phyloP scores from a whole-genome alignment of 2,113 vertebrate genomes.

The Dunckerocampus dactyliophorus region DNA sequence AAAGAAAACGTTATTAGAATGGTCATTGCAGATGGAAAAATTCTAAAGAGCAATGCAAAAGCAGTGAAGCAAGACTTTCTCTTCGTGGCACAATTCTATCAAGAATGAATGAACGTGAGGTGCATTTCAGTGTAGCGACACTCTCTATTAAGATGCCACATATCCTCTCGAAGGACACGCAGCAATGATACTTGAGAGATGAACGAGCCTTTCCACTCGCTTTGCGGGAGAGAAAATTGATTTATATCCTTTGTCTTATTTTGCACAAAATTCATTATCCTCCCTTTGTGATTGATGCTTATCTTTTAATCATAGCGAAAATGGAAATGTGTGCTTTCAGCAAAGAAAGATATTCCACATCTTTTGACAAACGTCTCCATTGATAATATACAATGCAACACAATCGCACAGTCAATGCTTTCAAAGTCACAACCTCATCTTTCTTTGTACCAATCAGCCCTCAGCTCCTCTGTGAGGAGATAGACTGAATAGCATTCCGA shows the following conservation, averaged over 20 bases:
- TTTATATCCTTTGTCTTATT: conserved; percentile 48
- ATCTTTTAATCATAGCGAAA: conserved; percentile 40
- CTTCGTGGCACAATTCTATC: conserved; percentile 30
- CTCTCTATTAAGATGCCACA: conserved; percentile 30
- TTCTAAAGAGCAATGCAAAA: conserved; percentile 25
- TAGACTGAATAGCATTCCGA: conserved; percentile 37
- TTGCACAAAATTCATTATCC: conserved; percentile 50
- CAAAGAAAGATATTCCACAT: conserved; percentile 21
- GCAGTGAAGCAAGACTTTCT: conserved; percentile 44
- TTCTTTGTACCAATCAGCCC: conserved; percentile 28
- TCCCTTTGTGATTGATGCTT: conserved; percentile 40
- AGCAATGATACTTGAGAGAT: conserved; percentile 36
- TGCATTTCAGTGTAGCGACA: conserved; percentile 34
- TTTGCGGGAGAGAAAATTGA: conserved; percentile 30
- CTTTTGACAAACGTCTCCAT: conserved; percentile 7
- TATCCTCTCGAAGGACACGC: conserved; percentile 21
- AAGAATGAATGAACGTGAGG: conserved; percentile 36
- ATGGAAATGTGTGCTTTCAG: conserved; percentile 25
- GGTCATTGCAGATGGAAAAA: conserved; percentile 23
- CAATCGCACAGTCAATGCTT: conserved; percentile 13
- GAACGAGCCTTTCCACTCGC: conserved; percentile 25
- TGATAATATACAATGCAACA: conserved; percentile 21
- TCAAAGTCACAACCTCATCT: conserved; percentile 25
- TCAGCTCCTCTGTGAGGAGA: conserved; percentile 14
- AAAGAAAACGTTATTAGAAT: conserved; percentile 50